These are phyloP conservation scores for Zonotrichia leucophrys DNA, from an alignment of 2,113 vertebrate species.

Conservation along the genomic window DNA sequence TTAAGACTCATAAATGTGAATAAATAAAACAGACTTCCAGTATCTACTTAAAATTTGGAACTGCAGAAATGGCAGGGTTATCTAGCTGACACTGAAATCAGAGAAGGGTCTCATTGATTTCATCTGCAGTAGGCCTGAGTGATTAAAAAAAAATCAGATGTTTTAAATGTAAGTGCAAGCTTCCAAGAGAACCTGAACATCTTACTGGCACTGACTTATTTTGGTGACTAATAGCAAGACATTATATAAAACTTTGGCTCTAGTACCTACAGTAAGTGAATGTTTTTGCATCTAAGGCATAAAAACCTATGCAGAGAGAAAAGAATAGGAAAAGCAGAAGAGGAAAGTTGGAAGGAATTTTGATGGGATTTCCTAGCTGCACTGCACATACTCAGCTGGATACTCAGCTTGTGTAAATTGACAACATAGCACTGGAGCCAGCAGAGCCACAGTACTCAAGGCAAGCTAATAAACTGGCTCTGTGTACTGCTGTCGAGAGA, in stretches of 20 bases:
- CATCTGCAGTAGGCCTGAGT: background rate
- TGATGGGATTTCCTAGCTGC: constrained; percentile 14
- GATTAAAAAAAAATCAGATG: background rate
- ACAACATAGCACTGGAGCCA: background rate
- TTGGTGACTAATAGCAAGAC: background rate
- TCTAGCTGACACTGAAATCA: background rate
- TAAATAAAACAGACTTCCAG: background rate
- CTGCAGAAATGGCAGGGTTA: background rate
- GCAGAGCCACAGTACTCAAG: background rate
- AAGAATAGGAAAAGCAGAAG: constrained; percentile 15
- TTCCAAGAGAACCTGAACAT: background rate
- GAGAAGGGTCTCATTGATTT: background rate
- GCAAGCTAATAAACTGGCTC: background rate
- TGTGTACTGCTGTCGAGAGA: background rate
- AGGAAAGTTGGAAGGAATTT: constrained; percentile 6
- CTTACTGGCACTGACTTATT: background rate
- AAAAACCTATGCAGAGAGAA: background rate
- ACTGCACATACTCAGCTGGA: background rate
- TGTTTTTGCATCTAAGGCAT: background rate
- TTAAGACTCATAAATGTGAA: background rate
- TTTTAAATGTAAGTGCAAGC: background rate
- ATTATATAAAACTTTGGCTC: background rate
- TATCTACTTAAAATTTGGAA: background rate
- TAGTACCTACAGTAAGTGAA: background rate
- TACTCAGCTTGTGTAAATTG: background rate